Evolutionary conservation across 2,113 vertebrate genomes (phyloP), one percentile per base, ranked within the genome.

Genomic region (Chloroceryle aenea): DNA sequence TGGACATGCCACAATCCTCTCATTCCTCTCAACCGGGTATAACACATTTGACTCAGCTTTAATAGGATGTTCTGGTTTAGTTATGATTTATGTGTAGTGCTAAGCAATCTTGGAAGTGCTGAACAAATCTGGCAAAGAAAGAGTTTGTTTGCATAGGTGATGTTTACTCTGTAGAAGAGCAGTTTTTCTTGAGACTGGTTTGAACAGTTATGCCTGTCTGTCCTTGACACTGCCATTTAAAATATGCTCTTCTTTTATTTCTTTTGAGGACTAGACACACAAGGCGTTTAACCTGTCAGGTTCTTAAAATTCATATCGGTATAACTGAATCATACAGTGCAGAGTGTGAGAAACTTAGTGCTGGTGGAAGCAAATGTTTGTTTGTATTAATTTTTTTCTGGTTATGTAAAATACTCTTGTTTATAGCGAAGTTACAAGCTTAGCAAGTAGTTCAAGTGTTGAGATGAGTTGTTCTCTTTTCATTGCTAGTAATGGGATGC

Each of bases 181-280:
- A 32, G 50, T 50, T 92, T 96, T 68, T 77, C 58, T 89, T 81
- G 52, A 50, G 80, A 66, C 85, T 87, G 81, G 87, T 89, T 87
- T 67, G 93, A 87, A 95, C 48, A 66, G 89, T 89, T 94, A 36
- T 36, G 61, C 83, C 90, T 91, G 89, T 86, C 86, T 42, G 82
- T 92, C 84, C 76, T 81, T 61, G 50, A 32, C 27, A 8, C 30
- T 95, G 81, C 77, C n/a, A 53, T 78, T 91, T 85, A 42, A 87
- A 86, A 38, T 40, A 63, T 3, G 81, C 52, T 30, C 32, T 43
- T 29, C 52, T 82, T 67, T 52, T 5, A 48, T 89, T 90, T 83
- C n/a, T 63, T 68, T 75, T 61, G 74, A 81, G 74, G 73, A 92
- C 47, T 7, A 87, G 84, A 64, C 21, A n/a, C 64, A 32, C 34